These are phyloP conservation scores for Nothocercus julius DNA, from an alignment of 2,113 vertebrate genomes.

Conservation along the genomic window DNA sequence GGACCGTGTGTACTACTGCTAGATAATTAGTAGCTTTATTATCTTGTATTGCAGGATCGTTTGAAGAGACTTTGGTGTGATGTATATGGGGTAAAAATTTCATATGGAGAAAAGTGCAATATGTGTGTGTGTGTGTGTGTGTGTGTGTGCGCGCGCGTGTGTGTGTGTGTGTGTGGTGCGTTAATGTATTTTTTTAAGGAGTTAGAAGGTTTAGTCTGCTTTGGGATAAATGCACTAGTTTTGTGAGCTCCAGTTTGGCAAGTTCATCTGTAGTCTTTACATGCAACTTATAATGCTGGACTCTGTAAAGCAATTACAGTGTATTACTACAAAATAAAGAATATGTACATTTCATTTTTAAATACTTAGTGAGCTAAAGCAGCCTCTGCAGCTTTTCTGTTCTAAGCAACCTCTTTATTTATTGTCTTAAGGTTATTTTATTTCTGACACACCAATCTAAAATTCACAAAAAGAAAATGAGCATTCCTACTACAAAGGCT, in stretches of 20 bases:
- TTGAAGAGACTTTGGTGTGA: constrained; percentile 78
- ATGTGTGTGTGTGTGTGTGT: constrained; percentile 67
- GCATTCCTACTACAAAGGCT: neutral
- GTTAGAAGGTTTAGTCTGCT: constrained; percentile 75
- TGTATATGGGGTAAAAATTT: constrained; percentile 74
- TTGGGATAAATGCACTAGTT: constrained; percentile 73
- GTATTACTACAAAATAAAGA: constrained; percentile 58
- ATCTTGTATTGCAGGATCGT: constrained; percentile 66
- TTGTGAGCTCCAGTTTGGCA: constrained; percentile 70
- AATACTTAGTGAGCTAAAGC: neutral
- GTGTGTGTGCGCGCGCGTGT: constrained; percentile 44
- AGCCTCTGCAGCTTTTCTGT: neutral
- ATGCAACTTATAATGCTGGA: constrained; percentile 59
- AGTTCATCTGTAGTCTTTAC: constrained; percentile 70
- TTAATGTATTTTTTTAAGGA: constrained; percentile 75
- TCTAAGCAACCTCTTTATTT: neutral
- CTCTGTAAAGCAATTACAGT: constrained; percentile 74
- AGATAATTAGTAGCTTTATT: constrained; percentile 68
- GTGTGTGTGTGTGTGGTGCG: constrained; percentile 78
- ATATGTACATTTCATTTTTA: neutral
- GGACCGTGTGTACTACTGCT: constrained; percentile 71
- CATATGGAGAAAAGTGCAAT: constrained; percentile 81
- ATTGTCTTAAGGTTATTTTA: neutral
- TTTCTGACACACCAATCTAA: neutral
- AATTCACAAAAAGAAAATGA: neutral